These are phyloP conservation scores for Diglossa cyanea DNA, from an alignment of 2,797 vertebrate species.

Conservation along the genomic window DNA sequence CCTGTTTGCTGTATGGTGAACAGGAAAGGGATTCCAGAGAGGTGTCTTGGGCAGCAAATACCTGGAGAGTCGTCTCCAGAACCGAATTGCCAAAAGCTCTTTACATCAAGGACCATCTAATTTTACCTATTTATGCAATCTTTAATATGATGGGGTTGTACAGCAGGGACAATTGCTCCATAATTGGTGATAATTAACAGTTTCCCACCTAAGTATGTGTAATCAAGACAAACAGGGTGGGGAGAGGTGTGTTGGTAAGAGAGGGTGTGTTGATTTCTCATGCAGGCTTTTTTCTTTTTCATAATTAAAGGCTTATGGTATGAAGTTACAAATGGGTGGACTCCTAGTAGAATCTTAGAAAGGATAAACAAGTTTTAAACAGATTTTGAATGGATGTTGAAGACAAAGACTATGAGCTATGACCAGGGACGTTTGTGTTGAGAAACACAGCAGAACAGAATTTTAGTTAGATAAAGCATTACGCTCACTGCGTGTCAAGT, in stretches of 20 bases:
- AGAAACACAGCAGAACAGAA: not conserved
- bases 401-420: not conserved
- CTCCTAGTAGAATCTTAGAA: constrained; percentile 25
- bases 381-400: not conserved
- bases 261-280: constrained; percentile 36
- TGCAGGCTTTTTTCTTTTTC: not conserved
- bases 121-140: not conserved
- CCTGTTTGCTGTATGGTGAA: not conserved
- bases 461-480: not conserved
- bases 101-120: not conserved
- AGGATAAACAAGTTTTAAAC: constrained; percentile 17
- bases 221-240: not conserved
- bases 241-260: not conserved
- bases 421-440: not conserved
- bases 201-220: constrained; percentile 1
- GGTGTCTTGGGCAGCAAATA: not conserved
- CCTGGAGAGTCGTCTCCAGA: not conserved
- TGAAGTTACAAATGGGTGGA: not conserved
- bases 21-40: not conserved
- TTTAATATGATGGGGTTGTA: not conserved
- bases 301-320: constrained; percentile 35
- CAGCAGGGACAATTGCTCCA: not conserved
- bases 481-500: not conserved
- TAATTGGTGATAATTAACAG: constrained; percentile 37
- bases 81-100: not conserved